Percentiles rank a stretch among this genome's conserved stretches.
Conservation (phyloP, 2,888 invertebrate species). For the Ormyrus thymus region DNA sequence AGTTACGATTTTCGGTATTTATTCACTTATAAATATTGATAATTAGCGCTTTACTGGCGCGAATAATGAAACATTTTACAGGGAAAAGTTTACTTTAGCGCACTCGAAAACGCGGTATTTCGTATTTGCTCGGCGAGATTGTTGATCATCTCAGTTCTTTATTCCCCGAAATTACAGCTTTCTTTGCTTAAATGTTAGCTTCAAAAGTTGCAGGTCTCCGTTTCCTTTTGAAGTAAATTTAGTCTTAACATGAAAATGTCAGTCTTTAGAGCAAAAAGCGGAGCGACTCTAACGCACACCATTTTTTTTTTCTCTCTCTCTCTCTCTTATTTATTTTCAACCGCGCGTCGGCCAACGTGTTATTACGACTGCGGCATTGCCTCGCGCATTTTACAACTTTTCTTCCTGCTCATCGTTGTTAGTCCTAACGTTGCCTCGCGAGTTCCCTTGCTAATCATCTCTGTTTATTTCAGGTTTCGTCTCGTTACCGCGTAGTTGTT, state of each 20-base stretch:
- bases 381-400: slow-evolving; percentile 22
- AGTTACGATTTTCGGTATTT: not conserved
- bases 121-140: too few relatives aligned
- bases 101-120: too few relatives aligned
- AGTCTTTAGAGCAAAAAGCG: slow-evolving; percentile 27
- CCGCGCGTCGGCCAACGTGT: slow-evolving; percentile 4
- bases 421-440: not conserved
- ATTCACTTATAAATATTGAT: not conserved
- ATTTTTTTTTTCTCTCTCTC: slow-evolving; percentile 23
- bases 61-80: too few relatives aligned
- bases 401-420: slow-evolving; percentile 9
- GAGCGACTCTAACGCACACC: slow-evolving; percentile 11
- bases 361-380: slow-evolving; percentile 8
- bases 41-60: too few relatives aligned
- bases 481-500: not conserved
- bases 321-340: slow-evolving; percentile 21
- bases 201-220: slow-evolving; percentile 9
- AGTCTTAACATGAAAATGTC: slow-evolving; percentile 10
- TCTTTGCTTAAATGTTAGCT: slow-evolving; percentile 4
- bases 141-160: not conserved
- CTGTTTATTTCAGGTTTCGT: not conserved
- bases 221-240: slow-evolving; percentile 9
- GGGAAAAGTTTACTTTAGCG: too few relatives aligned
- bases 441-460: not conserved
- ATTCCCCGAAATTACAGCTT: slow-evolving; percentile 7